phyloP scores from a whole-genome alignment of 2,113 vertebrate species.

The Coracopsis vasa region DNA sequence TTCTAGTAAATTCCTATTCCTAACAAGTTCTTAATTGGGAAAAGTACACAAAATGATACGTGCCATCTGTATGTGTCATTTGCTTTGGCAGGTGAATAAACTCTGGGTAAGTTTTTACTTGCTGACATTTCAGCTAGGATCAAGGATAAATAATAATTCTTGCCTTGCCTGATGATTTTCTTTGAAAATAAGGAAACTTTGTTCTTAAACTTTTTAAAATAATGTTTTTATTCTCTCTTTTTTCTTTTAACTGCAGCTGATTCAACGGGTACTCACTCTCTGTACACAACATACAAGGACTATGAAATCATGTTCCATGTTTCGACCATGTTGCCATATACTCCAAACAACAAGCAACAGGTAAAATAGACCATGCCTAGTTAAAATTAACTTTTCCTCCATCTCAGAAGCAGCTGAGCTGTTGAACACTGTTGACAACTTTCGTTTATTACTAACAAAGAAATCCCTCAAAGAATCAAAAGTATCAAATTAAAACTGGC shows the following conservation, averaged over 20 bases:
- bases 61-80: not conserved
- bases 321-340: conserved; percentile 93
- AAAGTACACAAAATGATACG: not conserved
- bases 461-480: not conserved
- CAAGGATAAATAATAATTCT: not conserved
- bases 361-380: conserved; percentile 62
- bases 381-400: not conserved
- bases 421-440: not conserved
- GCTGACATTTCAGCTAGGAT: not conserved
- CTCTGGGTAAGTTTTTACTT: not conserved
- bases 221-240: not conserved
- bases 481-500: not conserved
- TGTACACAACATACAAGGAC: conserved; percentile 95
- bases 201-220: not conserved
- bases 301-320: conserved; percentile 98
- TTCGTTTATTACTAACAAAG: not conserved
- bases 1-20: not conserved
- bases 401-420: not conserved
- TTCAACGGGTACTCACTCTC: conserved; percentile 93
- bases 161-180: not conserved
- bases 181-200: not conserved
- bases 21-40: not conserved
- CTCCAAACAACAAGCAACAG: conserved; percentile 97
- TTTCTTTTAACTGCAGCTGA: conserved; percentile 81
- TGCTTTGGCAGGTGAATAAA: not conserved